phyloP scores from a whole-genome alignment of 2,113 vertebrate species.

The Notarius quadriscutis region DNA sequence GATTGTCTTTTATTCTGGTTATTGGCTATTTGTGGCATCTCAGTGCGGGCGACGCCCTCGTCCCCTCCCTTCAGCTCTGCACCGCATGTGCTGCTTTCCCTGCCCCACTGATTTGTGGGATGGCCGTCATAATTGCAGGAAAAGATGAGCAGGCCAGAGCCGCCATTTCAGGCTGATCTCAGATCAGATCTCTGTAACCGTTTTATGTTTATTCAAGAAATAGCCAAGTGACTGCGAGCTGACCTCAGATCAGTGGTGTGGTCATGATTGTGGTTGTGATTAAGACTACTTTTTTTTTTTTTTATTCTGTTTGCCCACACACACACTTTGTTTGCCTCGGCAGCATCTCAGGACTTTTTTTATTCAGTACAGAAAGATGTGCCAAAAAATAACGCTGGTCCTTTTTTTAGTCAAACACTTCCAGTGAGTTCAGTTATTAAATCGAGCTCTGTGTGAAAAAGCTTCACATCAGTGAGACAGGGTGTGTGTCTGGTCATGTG shows the following conservation, averaged over 20 bases:
- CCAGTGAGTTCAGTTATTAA: neutral
- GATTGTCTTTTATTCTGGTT: conserved; percentile 22
- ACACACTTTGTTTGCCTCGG: neutral
- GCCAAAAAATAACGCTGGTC: neutral
- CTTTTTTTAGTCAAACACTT: neutral
- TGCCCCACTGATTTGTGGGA: conserved; percentile 23
- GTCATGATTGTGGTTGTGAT: conserved; percentile 32
- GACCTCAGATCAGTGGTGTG: conserved; percentile 37
- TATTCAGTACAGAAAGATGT: neutral
- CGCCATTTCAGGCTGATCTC: conserved; percentile 25
- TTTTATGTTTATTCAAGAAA: neutral
- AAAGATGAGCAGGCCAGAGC: conserved; percentile 14
- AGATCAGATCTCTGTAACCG: conserved; percentile 4
- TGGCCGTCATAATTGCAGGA: conserved; percentile 24
- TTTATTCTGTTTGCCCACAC: conserved; percentile 37
- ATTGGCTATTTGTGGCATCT: conserved; percentile 40
- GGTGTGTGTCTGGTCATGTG: conserved; percentile 8
- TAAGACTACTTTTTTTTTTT: conserved; percentile 33
- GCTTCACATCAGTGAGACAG: neutral
- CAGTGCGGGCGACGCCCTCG: conserved; percentile 22
- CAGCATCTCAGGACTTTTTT: neutral
- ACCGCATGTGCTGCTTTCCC: conserved; percentile 25
- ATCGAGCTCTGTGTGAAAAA: neutral
- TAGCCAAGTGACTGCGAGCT: neutral
- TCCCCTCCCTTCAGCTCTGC: conserved; percentile 27